Conservation (phyloP, 2,113 vertebrate genomes). For the Myanophis thanlyinensis region DNA sequence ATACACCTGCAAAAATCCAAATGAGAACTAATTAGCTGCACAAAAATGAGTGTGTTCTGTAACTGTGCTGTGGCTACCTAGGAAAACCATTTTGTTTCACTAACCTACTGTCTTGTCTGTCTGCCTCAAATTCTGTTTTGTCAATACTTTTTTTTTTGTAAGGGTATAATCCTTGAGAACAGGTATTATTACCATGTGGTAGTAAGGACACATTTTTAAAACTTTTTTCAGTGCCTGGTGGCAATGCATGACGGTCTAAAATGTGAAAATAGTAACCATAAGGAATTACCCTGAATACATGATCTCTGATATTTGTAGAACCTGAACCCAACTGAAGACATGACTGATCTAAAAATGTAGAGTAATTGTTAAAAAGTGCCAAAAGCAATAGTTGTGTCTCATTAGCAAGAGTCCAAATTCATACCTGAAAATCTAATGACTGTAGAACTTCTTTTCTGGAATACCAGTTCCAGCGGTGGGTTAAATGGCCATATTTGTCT, state of each 20-base stretch:
- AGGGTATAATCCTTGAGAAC: not conserved
- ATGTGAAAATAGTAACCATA: not conserved
- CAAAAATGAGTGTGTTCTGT: not conserved
- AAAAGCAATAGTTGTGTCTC: not conserved
- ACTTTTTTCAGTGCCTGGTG: not conserved
- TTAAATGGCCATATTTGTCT: conserved; percentile 47
- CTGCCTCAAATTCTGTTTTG: not conserved
- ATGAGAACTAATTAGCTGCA: not conserved
- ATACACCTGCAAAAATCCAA: not conserved
- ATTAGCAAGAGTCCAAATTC: not conserved
- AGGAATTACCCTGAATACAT: not conserved
- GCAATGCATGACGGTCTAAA: not conserved
- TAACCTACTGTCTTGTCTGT: not conserved
- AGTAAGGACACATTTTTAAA: not conserved
- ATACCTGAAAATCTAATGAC: conserved; percentile 64
- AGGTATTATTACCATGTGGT: not conserved
- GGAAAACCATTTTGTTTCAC: not conserved
- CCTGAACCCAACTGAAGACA: not conserved
- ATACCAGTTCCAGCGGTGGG: conserved; percentile 62
- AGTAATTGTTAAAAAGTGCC: not conserved
- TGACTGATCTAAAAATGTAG: not conserved
- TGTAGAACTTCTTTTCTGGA: conserved; percentile 52
- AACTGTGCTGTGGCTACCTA: not conserved
- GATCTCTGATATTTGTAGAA: not conserved
- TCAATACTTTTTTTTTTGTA: not conserved